Conservation (phyloP, 2,113 vertebrate species). For the Pollimyrus isidori region DNA sequence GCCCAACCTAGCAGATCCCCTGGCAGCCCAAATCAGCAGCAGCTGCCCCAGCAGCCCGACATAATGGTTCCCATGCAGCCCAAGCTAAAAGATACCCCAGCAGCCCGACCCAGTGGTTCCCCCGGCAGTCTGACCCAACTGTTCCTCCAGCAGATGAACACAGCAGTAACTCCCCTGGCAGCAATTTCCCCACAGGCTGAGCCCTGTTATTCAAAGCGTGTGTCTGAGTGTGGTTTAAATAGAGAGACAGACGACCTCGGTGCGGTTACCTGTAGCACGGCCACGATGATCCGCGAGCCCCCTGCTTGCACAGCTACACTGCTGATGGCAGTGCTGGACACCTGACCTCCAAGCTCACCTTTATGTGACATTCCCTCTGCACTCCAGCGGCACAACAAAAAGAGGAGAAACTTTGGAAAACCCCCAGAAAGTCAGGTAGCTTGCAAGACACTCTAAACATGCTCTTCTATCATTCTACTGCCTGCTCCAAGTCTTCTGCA, state of each 20-base stretch:
- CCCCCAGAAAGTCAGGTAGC: background rate
- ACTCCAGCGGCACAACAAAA: constrained; percentile 15
- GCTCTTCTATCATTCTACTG: background rate
- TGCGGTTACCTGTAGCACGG: constrained; percentile 70
- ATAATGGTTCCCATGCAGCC: background rate
- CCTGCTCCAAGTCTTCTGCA: background rate
- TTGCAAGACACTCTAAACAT: background rate
- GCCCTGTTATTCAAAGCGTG: background rate
- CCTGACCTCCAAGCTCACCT: constrained; percentile 38
- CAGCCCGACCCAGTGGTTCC: background rate
- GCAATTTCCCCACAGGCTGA: background rate
- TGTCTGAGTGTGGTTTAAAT: background rate
- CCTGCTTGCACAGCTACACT: constrained; percentile 77
- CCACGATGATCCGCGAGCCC: constrained; percentile 65
- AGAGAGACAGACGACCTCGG: background rate
- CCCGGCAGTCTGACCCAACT: background rate
- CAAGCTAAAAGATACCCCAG: background rate
- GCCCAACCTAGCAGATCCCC: background rate
- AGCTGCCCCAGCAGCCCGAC: background rate
- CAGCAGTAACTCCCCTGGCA: background rate
- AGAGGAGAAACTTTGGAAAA: background rate
- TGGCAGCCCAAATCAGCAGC: background rate
- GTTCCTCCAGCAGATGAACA: background rate
- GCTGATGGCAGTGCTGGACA: constrained; percentile 71
- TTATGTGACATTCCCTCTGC: constrained; percentile 55